phyloP scores from a whole-genome alignment of 2,797 vertebrate genomes.

The Valencia hispanica region DNA sequence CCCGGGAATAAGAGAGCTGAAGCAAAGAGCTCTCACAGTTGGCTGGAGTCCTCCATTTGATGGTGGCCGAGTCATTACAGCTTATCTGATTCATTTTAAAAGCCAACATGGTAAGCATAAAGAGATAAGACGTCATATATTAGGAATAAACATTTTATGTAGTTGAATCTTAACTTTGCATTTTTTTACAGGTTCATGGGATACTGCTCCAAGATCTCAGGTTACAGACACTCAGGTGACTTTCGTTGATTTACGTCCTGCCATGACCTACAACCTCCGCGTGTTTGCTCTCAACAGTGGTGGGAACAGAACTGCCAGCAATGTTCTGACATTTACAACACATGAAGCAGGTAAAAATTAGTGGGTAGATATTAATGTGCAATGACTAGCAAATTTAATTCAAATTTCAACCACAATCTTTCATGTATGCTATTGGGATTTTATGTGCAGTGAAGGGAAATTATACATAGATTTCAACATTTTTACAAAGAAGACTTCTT shows the following conservation, averaged over 20 bases:
- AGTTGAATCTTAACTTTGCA: neutral
- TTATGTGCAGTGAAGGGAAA: neutral
- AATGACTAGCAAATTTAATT: neutral
- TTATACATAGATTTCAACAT: neutral
- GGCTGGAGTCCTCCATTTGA: constrained; percentile 64
- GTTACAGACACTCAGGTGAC: constrained; percentile 49
- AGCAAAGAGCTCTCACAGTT: constrained; percentile 54
- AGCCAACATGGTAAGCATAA: constrained; percentile 50
- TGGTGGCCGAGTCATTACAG: constrained; percentile 60
- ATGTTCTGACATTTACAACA: constrained; percentile 61
- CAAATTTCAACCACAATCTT: neutral
- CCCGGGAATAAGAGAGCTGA: constrained; percentile 54
- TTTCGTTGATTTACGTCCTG: constrained; percentile 63
- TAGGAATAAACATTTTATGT: neutral
- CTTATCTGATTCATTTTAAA: constrained; percentile 61
- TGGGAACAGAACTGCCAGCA: constrained; percentile 64
- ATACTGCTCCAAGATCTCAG: constrained; percentile 28
- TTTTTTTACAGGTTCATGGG: constrained; percentile 60
- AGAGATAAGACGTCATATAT: neutral
- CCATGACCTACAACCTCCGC: constrained; percentile 62
- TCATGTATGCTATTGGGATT: neutral
- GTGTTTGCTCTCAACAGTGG: constrained; percentile 61
- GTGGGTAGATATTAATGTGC: neutral
- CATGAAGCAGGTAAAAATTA: constrained; percentile 68
- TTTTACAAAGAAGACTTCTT: neutral